These are phyloP conservation scores for Aspidapion aeneum DNA, from an alignment of 2,888 invertebrate species.

Conservation along the genomic window DNA sequence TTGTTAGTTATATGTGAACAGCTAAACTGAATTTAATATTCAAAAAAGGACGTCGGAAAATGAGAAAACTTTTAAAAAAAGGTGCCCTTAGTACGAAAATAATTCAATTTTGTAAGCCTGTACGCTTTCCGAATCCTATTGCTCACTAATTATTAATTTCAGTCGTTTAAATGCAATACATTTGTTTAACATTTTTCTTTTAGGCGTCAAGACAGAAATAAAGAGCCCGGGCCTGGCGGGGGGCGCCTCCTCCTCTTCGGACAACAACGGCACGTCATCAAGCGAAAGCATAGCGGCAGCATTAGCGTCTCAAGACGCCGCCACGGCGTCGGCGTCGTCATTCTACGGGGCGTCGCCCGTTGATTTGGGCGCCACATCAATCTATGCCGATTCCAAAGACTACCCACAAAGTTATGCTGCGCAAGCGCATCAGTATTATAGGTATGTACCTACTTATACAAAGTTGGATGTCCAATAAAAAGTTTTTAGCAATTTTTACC, in stretches of 20 bases:
- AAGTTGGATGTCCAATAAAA: background rate
- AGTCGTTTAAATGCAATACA: too few species aligned
- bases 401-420: constrained; percentile 53
- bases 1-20: too few species aligned
- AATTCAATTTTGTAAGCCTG: too few species aligned
- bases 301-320: constrained; percentile 15
- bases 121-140: too few species aligned
- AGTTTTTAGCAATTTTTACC: background rate
- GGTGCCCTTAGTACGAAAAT: too few species aligned
- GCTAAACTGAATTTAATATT: too few species aligned
- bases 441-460: constrained; percentile 44
- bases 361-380: constrained; percentile 22
- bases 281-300: constrained; percentile 17
- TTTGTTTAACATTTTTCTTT: too few species aligned
- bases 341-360: constrained; percentile 27
- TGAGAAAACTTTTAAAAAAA: too few species aligned
- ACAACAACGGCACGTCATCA: background rate
- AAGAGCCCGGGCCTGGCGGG: constrained; percentile 62
- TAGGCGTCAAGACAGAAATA: constrained; percentile 68
- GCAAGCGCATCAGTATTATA: constrained; percentile 71
- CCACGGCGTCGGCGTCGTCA: constrained; percentile 19
- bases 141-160: too few species aligned
- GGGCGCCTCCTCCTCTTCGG: constrained; percentile 2
- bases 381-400: constrained; percentile 41
- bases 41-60: too few species aligned